A percentile compares a stretch with the other conserved stretches of the same genome.
These are phyloP conservation scores for Gallinago undulata DNA, from an alignment of 2,113 vertebrate species.

Conservation along the genomic window DNA sequence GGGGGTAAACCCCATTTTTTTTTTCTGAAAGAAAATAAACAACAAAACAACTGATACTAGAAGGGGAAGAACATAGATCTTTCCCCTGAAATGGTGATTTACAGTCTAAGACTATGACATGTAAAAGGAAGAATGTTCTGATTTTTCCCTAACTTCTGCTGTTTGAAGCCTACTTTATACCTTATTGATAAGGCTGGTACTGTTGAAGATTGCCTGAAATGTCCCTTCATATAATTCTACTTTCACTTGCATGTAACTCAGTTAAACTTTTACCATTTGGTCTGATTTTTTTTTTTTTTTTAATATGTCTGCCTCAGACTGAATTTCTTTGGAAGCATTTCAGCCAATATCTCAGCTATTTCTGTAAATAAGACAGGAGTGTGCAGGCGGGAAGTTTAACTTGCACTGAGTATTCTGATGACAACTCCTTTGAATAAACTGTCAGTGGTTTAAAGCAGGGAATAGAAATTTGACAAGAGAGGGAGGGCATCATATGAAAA, in stretches of 20 bases:
- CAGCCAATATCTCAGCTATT: neutral
- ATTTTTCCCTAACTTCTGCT: neutral
- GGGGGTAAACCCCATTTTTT: neutral
- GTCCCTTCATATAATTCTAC: neutral
- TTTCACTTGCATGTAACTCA: neutral
- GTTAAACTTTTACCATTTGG: neutral
- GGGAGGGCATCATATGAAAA: neutral
- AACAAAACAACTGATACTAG: neutral
- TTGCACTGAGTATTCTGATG: neutral
- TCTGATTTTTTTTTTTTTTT: neutral
- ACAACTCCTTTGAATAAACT: neutral
- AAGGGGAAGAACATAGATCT: neutral
- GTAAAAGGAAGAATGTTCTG: neutral
- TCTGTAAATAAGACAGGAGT: neutral
- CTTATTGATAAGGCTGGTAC: neutral
- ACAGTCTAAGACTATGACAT: neutral
- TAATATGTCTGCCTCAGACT: neutral
- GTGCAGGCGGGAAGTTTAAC: neutral
- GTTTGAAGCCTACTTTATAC: neutral
- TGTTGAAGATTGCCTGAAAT: neutral
- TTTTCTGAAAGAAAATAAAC: neutral
- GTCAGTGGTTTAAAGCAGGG: neutral
- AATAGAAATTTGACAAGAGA: neutral
- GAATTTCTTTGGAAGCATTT: neutral
- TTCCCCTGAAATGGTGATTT: neutral